Conservation (phyloP, 2,888 invertebrate species). For the Imbricaverruca yamaguchii region DNA sequence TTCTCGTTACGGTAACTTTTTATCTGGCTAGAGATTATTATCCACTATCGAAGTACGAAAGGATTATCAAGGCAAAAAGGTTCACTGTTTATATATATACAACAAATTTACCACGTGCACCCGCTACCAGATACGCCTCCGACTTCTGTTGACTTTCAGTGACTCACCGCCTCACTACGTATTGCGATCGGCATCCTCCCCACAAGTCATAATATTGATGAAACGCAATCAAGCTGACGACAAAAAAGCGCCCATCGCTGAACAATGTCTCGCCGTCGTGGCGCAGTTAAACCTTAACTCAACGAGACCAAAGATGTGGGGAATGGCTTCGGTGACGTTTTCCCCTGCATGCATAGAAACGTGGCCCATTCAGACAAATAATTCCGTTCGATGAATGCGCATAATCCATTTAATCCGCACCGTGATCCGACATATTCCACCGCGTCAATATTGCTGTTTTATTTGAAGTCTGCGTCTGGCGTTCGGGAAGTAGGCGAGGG, state of each 20-base stretch:
- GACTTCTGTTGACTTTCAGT: not conserved
- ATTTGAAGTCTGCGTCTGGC: not conserved
- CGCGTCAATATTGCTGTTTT: not conserved
- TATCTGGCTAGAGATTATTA: no score
- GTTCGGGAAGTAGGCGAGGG: not conserved
- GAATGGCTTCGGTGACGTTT: not conserved
- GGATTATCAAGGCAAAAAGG: no score
- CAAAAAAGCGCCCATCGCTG: not conserved
- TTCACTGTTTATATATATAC: no score
- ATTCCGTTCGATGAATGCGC: slow-evolving; percentile 2
- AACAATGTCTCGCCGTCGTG: no score
- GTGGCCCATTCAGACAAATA: not conserved
- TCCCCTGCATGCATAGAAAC: not conserved
- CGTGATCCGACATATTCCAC: not conserved
- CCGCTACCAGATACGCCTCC: no score
- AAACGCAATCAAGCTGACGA: not conserved
- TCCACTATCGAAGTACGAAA: no score
- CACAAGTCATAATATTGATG: not conserved
- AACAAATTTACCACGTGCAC: no score
- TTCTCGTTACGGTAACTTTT: no score
- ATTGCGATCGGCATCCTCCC: not conserved
- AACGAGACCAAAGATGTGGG: not conserved
- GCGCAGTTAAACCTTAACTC: not conserved
- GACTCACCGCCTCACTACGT: not conserved
- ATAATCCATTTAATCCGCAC: not conserved